Conservation (phyloP, 2,113 vertebrate genomes). For the Xiphorhynchus elegans region DNA sequence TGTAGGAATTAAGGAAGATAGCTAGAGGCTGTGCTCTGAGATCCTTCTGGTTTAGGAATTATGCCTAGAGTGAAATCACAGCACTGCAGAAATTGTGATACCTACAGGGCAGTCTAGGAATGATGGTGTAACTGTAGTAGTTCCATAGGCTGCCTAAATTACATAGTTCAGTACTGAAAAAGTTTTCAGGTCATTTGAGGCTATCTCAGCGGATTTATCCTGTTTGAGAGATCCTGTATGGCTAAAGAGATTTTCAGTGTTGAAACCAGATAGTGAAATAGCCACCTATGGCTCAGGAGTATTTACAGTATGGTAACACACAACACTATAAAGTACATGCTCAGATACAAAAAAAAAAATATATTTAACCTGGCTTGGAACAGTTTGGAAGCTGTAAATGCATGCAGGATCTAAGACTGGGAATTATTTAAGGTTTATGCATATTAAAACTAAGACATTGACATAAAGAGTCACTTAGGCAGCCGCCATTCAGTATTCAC, state of each 20-base stretch:
- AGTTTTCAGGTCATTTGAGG: slow-evolving; percentile 9
- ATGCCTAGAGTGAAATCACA: neutral
- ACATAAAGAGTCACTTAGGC: neutral
- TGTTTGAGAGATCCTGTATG: neutral
- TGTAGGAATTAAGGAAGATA: neutral
- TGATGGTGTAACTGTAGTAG: neutral
- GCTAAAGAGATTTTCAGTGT: neutral
- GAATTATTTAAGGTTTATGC: neutral
- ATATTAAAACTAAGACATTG: neutral
- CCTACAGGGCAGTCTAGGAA: neutral
- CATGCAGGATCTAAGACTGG: neutral
- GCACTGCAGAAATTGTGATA: neutral
- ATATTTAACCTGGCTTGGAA: neutral
- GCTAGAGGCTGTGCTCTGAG: neutral
- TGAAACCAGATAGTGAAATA: neutral
- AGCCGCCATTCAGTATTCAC: neutral
- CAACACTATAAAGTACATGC: neutral
- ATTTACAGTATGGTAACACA: neutral
- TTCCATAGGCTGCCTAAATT: neutral
- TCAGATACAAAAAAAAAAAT: neutral
- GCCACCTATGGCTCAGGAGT: neutral
- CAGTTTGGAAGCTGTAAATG: neutral
- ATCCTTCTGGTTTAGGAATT: neutral
- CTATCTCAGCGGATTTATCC: neutral
- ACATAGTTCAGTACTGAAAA: neutral